phyloP scores from a whole-genome alignment of 2,797 vertebrate species.

The Darevskia mixta region DNA sequence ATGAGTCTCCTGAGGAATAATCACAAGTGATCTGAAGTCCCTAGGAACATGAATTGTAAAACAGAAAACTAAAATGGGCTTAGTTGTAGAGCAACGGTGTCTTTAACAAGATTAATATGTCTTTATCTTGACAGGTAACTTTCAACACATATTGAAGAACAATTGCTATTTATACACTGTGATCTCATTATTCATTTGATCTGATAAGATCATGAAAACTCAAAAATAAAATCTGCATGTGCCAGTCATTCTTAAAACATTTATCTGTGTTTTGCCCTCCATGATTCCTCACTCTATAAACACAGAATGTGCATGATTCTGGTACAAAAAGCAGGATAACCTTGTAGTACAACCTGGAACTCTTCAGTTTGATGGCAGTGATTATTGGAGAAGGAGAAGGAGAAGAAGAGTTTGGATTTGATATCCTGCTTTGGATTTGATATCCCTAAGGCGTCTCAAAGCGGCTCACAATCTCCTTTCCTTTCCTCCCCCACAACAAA shows the following conservation, averaged over 20 bases:
- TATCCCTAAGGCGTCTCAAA: too few relatives aligned
- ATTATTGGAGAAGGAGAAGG: not conserved
- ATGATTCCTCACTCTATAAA: not conserved
- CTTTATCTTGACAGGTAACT: not conserved
- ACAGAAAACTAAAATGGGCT: not conserved
- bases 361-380: not conserved
- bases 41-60: not conserved
- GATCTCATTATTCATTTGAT: slow-evolving; percentile 1
- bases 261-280: not conserved
- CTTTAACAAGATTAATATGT: not conserved
- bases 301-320: not conserved
- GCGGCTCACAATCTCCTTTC: too few relatives aligned
- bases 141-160: not conserved
- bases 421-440: too few relatives aligned
- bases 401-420: too few relatives aligned
- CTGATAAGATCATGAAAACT: not conserved
- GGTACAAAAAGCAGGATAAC: not conserved
- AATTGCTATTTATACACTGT: not conserved
- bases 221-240: not conserved
- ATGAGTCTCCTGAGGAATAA: not conserved
- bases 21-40: not conserved
- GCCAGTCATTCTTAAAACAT: not conserved
- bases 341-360: not conserved
- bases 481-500: too few relatives aligned
- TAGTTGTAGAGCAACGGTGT: too few relatives aligned